phyloP scores from a whole-genome alignment of 2,113 vertebrate genomes.

The Mirounga angustirostris region DNA sequence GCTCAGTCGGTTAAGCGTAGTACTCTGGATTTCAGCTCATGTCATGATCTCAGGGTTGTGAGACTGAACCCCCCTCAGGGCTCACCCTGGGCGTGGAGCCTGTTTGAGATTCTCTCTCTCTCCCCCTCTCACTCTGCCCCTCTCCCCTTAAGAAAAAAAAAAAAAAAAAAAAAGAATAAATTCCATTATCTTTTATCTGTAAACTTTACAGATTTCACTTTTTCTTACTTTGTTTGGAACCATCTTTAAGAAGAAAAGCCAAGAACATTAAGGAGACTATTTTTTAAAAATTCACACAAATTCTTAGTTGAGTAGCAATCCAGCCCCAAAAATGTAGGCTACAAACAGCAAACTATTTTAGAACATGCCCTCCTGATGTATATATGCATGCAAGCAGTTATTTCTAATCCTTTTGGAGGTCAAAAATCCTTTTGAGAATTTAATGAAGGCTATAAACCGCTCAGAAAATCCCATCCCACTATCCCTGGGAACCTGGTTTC shows the following conservation, averaged over 20 bases:
- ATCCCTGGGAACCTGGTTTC: background rate
- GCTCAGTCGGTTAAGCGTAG: background rate
- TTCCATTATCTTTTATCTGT: background rate
- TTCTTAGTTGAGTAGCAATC: background rate
- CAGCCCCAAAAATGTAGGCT: background rate
- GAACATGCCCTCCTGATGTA: background rate
- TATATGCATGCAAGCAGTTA: background rate
- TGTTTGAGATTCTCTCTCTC: background rate
- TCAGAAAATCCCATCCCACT: background rate
- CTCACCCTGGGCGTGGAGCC: background rate
- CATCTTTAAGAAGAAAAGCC: conserved; percentile 23
- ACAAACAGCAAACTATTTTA: background rate
- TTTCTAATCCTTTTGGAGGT: background rate
- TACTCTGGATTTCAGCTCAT: background rate
- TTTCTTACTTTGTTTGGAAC: background rate
- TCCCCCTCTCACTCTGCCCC: background rate
- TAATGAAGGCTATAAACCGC: background rate
- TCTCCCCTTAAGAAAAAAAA: background rate
- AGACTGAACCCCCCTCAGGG: background rate
- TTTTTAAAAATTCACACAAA: background rate
- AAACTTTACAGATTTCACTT: background rate
- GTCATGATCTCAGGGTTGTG: background rate
- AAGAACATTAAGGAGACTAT: background rate
- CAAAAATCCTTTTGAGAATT: background rate
- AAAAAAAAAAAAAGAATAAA: background rate